Evolutionary conservation across 2,888 invertebrate species (phyloP), one percentile per base, ranked within the genome.

Genomic region (Nomada fucata): DNA sequence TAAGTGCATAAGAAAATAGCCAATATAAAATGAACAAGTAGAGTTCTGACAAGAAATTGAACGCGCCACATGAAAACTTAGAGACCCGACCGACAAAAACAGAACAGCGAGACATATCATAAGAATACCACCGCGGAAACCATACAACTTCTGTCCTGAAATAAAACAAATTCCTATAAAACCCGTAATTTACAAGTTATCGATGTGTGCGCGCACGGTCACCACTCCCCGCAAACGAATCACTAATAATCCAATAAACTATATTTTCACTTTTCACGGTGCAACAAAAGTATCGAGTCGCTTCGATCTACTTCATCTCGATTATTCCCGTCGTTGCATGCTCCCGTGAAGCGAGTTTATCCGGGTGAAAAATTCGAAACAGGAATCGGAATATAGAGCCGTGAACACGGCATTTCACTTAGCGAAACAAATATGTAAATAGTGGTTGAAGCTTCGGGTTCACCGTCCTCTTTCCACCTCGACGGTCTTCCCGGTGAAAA

Each of bases 351-450:
- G 70, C 73, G 70, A 23, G 59, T 75, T 68, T 83, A 75, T 75
- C 68, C 20, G 71, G 26, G 76, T 67, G 57, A 79, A 78, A 65
- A 60, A 57, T 67, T 67, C 20, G 75, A 50, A 78, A 77, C 71
- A 68, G 73, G 72, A 86, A 82, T 79, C 79, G 71, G 70, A 85
- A 82, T 86, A 80, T 76, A 78, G 82, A 83, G 67, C 81, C 70
- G 79, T 60, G 86, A 88, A 91, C 91, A 90, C 82, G 88, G 90
- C 88, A 90, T 89, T 90, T 88, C 88, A 91, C 91, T 91, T 90
- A 89, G 87, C 76, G 82, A 90, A 89, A 89, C 87, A 90, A 91
- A 91, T 91, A 91, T 91, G 88, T 91, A 86, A 88, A 84, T 88
- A 89, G 88, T 82, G 87, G 75, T 79, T 70, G 85, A 82, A 80